Percentiles rank a stretch among this genome's conserved stretches.
Conservation (phyloP, 2,888 invertebrate genomes). For the Phengaris alcon region DNA sequence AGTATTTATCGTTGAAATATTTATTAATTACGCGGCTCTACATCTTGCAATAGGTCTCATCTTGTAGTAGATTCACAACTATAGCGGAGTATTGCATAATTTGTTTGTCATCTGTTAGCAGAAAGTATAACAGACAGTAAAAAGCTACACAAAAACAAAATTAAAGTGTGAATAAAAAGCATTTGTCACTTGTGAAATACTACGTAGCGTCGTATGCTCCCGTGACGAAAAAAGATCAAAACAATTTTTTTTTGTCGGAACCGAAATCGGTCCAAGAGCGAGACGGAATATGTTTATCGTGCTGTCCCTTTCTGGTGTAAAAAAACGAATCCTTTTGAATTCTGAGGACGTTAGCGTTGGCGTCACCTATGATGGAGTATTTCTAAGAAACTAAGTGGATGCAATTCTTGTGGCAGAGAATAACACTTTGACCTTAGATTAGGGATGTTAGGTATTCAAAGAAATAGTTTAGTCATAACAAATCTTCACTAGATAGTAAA, state of each 20-base stretch:
- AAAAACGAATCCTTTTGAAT: slow-evolving; percentile 43
- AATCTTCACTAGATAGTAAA: too few species aligned
- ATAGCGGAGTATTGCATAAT: background rate
- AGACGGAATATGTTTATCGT: slow-evolving; percentile 34
- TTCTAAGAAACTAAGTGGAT: slow-evolving; percentile 36
- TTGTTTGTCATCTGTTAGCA: background rate
- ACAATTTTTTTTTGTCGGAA: slow-evolving; percentile 67
- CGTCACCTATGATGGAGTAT: slow-evolving; percentile 37
- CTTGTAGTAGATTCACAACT: too few species aligned
- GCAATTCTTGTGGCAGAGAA: slow-evolving; percentile 20
- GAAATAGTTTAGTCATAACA: background rate
- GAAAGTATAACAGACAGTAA: background rate
- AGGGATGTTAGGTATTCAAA: background rate
- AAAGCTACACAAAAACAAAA: slow-evolving; percentile 55
- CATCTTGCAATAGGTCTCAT: background rate
- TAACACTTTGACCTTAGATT: slow-evolving; percentile 13
- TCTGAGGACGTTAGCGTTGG: slow-evolving; percentile 55
- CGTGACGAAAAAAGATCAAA: slow-evolving; percentile 65
- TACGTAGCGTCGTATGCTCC: slow-evolving; percentile 52
- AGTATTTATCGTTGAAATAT: too few species aligned
- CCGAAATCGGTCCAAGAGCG: slow-evolving; percentile 74
- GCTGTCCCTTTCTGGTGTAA: slow-evolving; percentile 18
- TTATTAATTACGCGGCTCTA: background rate
- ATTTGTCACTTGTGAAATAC: slow-evolving; percentile 31
- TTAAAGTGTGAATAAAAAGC: slow-evolving; percentile 55